Conservation (phyloP, 2,113 vertebrate species). For the Rhinolophus ferrumequinum region DNA sequence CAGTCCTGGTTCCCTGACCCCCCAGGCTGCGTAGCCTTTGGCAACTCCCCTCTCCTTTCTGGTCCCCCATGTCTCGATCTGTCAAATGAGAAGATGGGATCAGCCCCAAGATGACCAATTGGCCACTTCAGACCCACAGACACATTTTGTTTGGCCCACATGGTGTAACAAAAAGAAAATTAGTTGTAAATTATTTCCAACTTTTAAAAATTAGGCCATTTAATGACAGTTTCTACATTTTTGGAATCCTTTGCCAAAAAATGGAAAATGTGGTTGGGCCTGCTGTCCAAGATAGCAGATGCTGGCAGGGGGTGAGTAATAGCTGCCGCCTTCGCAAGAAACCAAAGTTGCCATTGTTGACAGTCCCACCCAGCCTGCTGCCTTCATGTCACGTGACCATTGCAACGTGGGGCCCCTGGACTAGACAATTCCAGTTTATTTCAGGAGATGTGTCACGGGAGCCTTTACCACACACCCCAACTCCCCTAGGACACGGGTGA, state of each 20-base stretch:
- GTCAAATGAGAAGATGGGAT: neutral
- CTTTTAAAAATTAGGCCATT: neutral
- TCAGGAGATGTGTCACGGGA: neutral
- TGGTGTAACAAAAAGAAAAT: constrained; percentile 34
- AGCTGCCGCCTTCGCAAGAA: neutral
- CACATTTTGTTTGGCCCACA: neutral
- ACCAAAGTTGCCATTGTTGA: neutral
- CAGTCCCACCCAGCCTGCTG: no score
- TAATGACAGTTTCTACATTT: neutral
- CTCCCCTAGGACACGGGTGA: neutral
- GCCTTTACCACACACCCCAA: neutral
- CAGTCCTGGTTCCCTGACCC: neutral
- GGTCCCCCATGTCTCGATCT: neutral
- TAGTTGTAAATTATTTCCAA: neutral
- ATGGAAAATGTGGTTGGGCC: neutral
- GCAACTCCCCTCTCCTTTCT: rapidly evolving
- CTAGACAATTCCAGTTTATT: neutral
- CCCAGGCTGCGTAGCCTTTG: rapidly evolving
- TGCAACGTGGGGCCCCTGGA: no score
- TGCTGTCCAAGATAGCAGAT: neutral
- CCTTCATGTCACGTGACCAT: neutral
- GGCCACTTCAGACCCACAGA: neutral
- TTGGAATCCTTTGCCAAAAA: neutral
- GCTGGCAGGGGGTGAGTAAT: neutral
- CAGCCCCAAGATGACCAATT: rapidly evolving